Base-by-base conservation (phyloP, 2,888 invertebrate genomes). In the Stenchaetothrips biformis region DNA sequence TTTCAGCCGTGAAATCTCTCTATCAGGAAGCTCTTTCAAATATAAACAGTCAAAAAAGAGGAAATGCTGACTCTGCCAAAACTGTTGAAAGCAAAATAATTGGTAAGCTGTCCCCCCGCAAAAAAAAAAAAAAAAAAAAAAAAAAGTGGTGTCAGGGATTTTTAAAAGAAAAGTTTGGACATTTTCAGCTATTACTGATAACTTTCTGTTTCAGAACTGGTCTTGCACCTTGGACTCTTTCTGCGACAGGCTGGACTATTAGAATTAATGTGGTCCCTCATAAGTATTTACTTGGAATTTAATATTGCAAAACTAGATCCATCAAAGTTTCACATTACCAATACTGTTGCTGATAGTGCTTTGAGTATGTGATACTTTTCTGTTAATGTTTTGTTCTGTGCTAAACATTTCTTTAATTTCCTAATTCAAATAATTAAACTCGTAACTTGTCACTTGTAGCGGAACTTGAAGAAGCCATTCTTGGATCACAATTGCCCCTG, bases 191-290 rank as follows among this genome's bases (percentile, higher is more conserved):
- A 16, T 48, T 53, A 11, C 37, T 82, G 53, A 79, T 80, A 79
- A 59, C 47, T 80, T 82, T 79, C 18, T 81, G 21, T 79, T 82
- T 78, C 82, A 85, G 85, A 84, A 82, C 81, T 90, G 86, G 84
- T 90, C 79, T 88, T 89, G 82, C 90, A 88, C 85, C 90, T 88
- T 84, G 90, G 87, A 47, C 85, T 86, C 78, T 92, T 92, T 85
- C 85, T 93, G 27, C 89, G 92, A 80, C 94, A 94, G 84, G 91
- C 92, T 9, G 94, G 94, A 0, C 88, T 93, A 81, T 92, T 91
- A 89, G 94, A 94, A 87, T 91, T 91, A 84, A 90, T 95, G 84
- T 92, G 93, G 90, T 91, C 92, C 82, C 87, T 93, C 62, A 86
- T 94, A 78, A 90, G 92, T 85, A 87, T 94, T 85, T 92, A 92